A percentile compares a stretch with the other conserved stretches of the same genome.
phyloP scores from a whole-genome alignment of 1,140 invertebrate species.

The Aporrectodea caliginosa region DNA sequence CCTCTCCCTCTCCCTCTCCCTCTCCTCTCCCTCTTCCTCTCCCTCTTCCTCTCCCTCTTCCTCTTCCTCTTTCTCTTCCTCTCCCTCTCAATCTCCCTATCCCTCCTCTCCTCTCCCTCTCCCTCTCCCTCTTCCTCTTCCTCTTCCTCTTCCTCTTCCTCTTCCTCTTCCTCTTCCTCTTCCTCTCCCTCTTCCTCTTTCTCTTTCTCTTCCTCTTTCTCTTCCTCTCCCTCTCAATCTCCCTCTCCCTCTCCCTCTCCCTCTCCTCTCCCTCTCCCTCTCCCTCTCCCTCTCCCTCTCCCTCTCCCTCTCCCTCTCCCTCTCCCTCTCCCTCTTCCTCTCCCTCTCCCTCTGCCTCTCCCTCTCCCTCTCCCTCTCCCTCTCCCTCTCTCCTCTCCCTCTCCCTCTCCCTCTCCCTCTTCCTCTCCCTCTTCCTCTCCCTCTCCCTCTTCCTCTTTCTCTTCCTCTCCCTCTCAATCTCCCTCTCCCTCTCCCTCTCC shows the following conservation, averaged over 20 bases:
- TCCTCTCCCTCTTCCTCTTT: slow-evolving; percentile 4
- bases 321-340: slow-evolving; percentile 10
- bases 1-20: slow-evolving; percentile 19
- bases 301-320: slow-evolving; percentile 31
- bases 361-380: slow-evolving; percentile 36
- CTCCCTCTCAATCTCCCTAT: too few species aligned
- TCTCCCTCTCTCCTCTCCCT: slow-evolving; percentile 42
- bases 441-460: slow-evolving; percentile 28
- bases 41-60: slow-evolving; percentile 36
- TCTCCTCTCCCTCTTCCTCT: slow-evolving; percentile 41
- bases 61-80: slow-evolving; percentile 22
- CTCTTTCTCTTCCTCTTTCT: too few species aligned
- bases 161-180: neutral
- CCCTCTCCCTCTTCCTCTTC: slow-evolving; percentile 28
- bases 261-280: too few species aligned
- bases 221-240: too few species aligned
- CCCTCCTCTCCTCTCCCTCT: too few species aligned
- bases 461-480: too few species aligned
- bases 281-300: slow-evolving; percentile 37
- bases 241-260: too few species aligned
- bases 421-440: slow-evolving; percentile 38
- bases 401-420: slow-evolving; percentile 32
- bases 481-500: slow-evolving; percentile 28
- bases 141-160: slow-evolving; percentile 25
- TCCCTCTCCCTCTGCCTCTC: slow-evolving; percentile 14